Evolutionary conservation across 2,888 invertebrate genomes (phyloP).

Genomic region (Lasioglossum leucozonium): DNA sequence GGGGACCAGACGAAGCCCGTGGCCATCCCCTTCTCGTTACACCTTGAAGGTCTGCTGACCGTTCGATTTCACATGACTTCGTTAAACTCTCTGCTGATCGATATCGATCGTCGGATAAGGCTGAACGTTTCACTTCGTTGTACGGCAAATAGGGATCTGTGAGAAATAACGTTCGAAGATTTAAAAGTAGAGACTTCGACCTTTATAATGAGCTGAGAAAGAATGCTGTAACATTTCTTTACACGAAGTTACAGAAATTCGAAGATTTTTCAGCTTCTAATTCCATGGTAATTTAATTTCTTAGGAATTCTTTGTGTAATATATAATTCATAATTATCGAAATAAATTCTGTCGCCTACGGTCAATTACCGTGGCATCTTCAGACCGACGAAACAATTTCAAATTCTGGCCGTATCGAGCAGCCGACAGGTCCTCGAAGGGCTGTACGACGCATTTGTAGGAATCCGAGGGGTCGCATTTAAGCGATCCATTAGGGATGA

Average conservation of each 20-base stretch:
- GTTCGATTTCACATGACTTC: not conserved
- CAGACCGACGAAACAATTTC: not conserved
- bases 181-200: no score
- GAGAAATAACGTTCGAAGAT: no score
- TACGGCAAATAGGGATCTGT: no score
- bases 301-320: no score
- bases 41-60: not conserved
- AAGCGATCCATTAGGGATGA: not conserved
- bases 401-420: not conserved
- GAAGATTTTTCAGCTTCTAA: no score
- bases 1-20: not conserved
- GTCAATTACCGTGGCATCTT: not conserved
- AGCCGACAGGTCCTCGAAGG: not conserved
- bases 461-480: not conserved
- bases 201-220: no score
- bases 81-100: not conserved
- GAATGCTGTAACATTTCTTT: no score
- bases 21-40: not conserved
- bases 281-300: no score
- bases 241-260: no score
- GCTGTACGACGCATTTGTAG: not conserved
- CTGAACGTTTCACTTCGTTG: not conserved
- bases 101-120: not conserved
- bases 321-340: not conserved
- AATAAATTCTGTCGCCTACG: not conserved